Evolutionary conservation across 2,113 vertebrate species (phyloP), one percentile per base, ranked within the genome.

Genomic region (Microcebus griseorufus): DNA sequence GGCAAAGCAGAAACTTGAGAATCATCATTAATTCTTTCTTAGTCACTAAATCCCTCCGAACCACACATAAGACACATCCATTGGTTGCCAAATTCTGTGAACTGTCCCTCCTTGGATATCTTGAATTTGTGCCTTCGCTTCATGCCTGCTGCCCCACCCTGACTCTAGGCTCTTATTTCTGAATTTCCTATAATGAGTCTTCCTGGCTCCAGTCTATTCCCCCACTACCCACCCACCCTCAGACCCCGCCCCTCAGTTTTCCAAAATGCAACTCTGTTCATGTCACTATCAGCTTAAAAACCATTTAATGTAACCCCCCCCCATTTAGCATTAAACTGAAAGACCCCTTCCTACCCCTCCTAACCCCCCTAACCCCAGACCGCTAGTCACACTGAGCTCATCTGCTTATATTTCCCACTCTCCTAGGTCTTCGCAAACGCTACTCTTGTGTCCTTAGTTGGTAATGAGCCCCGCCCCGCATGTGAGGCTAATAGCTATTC

Each of bases 21-120:
- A 83, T 20, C 29, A n/a, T 62, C 25, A 16, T 27, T 72, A 23
- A 39, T 39, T 82, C 25, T 20, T 62, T 62, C 6, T 89, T 18
- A 79, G 22, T 27, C 69, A 45, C 12, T 34, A 69, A 23, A 23
- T 48, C 78, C 12, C 0, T 0, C 1, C 29, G 58, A 32, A 4
- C 16, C 32, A 37, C 45, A 48, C 27, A 82, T 2, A 87, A 87
- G 60, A 58, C n/a, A 55, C n/a, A 16, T 4, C 16, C 18, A 51
- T 0, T 42, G 34, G 5, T 13, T 55, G 25, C 60, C 39, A 64
- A 75, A 62, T 55, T 37, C 32, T 51, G 5, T 27, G 42, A 67
- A 10, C 73, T 37, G 12, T 91, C n/a, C 37, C 18, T 70, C 81
- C 45, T 48, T 64, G 14, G 14, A 16, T 20, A 55, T 3, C 65